Conservation (phyloP, 2,113 vertebrate genomes). For the Epinephelus fuscoguttatus region DNA sequence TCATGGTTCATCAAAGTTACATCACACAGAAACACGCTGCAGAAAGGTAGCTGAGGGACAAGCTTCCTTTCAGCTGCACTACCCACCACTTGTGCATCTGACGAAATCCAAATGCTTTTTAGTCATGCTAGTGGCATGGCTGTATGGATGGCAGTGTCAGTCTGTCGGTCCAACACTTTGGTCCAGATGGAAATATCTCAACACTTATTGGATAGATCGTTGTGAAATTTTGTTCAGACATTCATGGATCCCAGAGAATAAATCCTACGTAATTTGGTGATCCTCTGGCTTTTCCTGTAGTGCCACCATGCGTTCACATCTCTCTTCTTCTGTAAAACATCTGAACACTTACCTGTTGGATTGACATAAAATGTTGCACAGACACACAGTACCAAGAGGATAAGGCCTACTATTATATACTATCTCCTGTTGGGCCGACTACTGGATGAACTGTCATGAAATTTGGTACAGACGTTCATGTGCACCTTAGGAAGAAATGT, state of each 20-base stretch:
- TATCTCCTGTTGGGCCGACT: not conserved
- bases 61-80: slow-evolving; percentile 2
- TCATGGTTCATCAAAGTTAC: slow-evolving; percentile 32
- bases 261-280: too few relatives aligned
- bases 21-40: slow-evolving; percentile 10
- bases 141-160: not conserved
- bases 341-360: not conserved
- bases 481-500: not conserved
- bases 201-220: not conserved
- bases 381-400: not conserved
- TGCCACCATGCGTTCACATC: not conserved
- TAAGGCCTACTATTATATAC: not conserved
- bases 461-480: not conserved
- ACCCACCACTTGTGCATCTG: not conserved
- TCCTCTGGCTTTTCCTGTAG: not conserved
- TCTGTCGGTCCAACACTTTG: not conserved
- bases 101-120: not conserved
- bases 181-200: not conserved
- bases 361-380: not conserved
- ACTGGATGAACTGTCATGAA: not conserved
- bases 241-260: not conserved
- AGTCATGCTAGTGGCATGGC: not conserved
- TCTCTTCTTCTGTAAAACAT: not conserved
- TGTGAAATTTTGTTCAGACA: not conserved
- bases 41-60: slow-evolving; percentile 24